Base-by-base conservation (phyloP, 2,797 vertebrate species). In the Muraenolepis orangiensis region DNA sequence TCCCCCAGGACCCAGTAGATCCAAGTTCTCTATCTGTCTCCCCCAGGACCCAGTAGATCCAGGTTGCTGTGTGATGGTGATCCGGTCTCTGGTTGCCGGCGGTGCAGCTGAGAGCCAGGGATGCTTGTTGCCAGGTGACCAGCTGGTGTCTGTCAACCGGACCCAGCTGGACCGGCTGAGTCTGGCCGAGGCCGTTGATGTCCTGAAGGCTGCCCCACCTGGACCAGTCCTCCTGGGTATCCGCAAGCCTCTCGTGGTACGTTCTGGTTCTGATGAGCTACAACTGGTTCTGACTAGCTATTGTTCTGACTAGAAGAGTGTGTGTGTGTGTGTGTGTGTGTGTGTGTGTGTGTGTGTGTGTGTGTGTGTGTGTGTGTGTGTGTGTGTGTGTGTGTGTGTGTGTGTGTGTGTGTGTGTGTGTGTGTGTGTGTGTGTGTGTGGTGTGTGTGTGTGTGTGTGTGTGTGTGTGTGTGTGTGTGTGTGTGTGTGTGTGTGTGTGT, bases 131-230 rank as follows among this genome's bases (percentile, higher is more conserved):
- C 96, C 98, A 0, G 96, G 97, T 0, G 97, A 99, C 80, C 96
- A 96, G 84, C 90, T 99, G 84, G 93, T 97, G 23, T 98, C 95
- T 0, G 96, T 99, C 28, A 98, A 98, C 73, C 90, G 94, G 38
- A 89, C 85, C 6, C 84, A 76, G 74, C 76, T 98, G 91, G 94
- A 95, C 73, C 83, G 82, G 0, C 80, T 90, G 66, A 90, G 86
- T 26, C 89, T 98, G 78, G 85, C 90, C 6, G 92, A 97, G 85
- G 96, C 98, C 0, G 96, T 98, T 76, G 94, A 96, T 66, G 93
- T 97, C 67, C 80, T 99, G 86, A 99, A 97, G 91, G 89, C 95
- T 4, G 94, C 90, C 66, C 94, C 95, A 0, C 90, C 91, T 0
- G 98, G 98, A n/a, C 88, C 18, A 0, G 95, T 97, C 72, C 89